Percentiles rank a stretch among this genome's conserved stretches.
Conservation (phyloP, 2,888 invertebrate species). For the Amphimallon solstitiale region DNA sequence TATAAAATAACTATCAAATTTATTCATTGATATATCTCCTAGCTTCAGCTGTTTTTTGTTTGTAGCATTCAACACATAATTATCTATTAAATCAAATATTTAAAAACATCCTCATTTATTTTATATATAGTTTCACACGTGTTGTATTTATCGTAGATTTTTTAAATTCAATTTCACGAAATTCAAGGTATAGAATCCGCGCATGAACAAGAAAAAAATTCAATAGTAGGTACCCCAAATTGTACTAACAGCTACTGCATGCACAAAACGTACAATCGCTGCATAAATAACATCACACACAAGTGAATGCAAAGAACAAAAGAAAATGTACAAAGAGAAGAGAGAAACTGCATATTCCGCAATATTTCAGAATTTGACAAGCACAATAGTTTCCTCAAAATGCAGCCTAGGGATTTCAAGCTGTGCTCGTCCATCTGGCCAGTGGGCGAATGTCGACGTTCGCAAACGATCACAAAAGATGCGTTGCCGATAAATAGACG, state of each 20-base stretch:
- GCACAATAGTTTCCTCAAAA: conserved; percentile 60
- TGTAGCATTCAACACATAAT: too few species aligned
- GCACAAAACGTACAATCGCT: neutral
- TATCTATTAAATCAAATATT: too few species aligned
- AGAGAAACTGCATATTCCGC: conserved; percentile 58
- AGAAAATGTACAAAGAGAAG: conserved; percentile 44
- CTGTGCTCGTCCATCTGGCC: conserved; percentile 53
- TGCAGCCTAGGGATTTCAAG: conserved; percentile 60
- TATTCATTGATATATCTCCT: too few species aligned
- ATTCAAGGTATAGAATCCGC: too few species aligned
- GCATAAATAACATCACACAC: neutral
- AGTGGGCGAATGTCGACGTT: conserved; percentile 27
- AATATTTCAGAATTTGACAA: conserved; percentile 62
- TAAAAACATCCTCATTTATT: too few species aligned
- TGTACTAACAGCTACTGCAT: neutral
- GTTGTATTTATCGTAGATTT: too few species aligned
- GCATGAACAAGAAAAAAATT: too few species aligned
- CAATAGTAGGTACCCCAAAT: too few species aligned
- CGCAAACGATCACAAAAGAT: conserved; percentile 49
- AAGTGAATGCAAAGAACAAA: conserved; percentile 43
- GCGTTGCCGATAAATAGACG: conserved; percentile 40
- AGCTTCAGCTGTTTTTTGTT: too few species aligned
- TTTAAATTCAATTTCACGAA: too few species aligned
- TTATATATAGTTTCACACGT: too few species aligned
- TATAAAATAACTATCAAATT: too few species aligned